Conservation (phyloP, 2,797 vertebrate genomes). For the Crocodylus rhombifer region DNA sequence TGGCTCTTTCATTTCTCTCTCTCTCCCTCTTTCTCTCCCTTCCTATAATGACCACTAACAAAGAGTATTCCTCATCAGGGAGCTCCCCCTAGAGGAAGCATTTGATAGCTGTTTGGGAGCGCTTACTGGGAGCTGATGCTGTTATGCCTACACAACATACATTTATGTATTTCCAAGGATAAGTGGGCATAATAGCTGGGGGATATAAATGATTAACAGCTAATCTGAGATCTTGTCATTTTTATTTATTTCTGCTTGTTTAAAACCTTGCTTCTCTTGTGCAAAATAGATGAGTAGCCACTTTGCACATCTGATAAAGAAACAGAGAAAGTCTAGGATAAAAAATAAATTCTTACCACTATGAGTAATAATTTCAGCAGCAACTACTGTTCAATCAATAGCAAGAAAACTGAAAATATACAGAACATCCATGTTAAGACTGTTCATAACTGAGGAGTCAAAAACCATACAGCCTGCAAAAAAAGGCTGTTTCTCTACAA, state of each 20-base stretch:
- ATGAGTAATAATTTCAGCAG: accelerated
- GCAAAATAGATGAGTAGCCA: accelerated
- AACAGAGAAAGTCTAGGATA: not conserved
- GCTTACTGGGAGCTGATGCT: not conserved
- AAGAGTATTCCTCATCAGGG: conserved; percentile 35
- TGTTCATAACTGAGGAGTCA: accelerated
- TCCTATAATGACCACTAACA: not conserved
- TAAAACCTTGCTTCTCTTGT: not conserved
- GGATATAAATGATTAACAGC: not conserved
- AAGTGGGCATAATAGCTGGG: not conserved
- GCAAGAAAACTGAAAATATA: accelerated
- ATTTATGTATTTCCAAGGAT: not conserved
- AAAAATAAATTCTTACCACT: accelerated
- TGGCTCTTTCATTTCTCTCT: not conserved
- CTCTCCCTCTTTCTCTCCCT: not conserved
- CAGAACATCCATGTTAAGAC: accelerated
- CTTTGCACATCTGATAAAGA: not conserved
- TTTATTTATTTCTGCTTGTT: accelerated
- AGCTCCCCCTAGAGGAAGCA: conserved; percentile 58
- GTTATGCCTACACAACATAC: not conserved
- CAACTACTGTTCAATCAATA: accelerated
- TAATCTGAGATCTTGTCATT: not conserved
- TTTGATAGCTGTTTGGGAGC: not conserved
- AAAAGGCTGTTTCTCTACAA: not conserved
- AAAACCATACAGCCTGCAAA: not conserved